Evolutionary conservation across 2,113 vertebrate genomes (phyloP).

Genomic region (Monarcha castaneiventris): DNA sequence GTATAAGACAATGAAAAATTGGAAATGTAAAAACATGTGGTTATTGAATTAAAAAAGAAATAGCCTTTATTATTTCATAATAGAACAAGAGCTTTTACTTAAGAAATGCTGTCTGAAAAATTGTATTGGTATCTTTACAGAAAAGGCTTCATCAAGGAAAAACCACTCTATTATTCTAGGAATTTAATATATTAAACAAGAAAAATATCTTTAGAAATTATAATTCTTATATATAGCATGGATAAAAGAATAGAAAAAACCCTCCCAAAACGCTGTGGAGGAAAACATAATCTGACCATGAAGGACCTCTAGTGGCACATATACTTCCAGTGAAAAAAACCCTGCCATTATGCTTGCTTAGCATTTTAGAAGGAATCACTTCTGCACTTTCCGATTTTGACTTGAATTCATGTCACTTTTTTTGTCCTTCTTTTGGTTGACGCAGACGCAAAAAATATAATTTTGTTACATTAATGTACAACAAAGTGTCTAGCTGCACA

Average conservation of each 20-base stretch:
- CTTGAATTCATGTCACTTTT: not conserved
- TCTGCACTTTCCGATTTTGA: not conserved
- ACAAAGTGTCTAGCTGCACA: not conserved
- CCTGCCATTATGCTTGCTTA: not conserved
- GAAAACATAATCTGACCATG: not conserved
- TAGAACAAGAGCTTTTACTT: not conserved
- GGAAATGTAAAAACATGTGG: not conserved
- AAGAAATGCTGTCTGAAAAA: not conserved
- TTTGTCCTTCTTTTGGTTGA: not conserved
- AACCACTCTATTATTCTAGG: not conserved
- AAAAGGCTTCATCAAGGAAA: not conserved
- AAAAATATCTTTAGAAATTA: not conserved
- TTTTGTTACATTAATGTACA: not conserved
- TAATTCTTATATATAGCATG: not conserved
- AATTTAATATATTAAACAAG: not conserved
- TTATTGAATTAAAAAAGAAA: not conserved
- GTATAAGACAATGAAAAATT: not conserved
- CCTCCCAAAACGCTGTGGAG: not conserved
- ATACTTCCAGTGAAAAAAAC: not conserved
- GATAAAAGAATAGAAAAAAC: not conserved
- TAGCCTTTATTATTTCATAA: not conserved
- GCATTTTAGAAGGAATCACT: not conserved
- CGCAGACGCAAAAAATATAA: not conserved
- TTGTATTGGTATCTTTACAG: not conserved
- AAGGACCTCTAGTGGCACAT: constrained; percentile 44